phyloP scores from a whole-genome alignment of 2,797 vertebrate genomes.

The Spatula versicolor region DNA sequence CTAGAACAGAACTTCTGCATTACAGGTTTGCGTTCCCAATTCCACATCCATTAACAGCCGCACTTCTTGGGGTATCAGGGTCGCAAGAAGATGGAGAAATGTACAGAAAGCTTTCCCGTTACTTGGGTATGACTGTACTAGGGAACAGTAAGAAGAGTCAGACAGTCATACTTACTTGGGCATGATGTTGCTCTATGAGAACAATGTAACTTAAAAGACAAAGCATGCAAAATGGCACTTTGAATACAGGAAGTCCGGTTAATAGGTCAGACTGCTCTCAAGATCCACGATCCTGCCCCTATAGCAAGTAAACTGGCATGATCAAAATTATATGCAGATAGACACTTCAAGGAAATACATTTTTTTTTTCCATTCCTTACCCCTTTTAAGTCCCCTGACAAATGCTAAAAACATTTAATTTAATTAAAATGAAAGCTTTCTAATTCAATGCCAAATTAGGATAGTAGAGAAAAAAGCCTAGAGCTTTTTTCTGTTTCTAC shows the following conservation, averaged over 20 bases:
- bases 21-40: neutral
- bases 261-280: neutral
- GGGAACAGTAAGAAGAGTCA: neutral
- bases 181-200: neutral
- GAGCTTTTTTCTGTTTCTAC: neutral
- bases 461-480: neutral
- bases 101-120: neutral
- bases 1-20: neutral
- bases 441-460: neutral
- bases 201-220: neutral
- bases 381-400: neutral
- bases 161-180: neutral
- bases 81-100: neutral
- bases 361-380: neutral
- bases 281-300: neutral
- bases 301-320: neutral
- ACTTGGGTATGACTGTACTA: neutral
- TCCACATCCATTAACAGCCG: neutral
- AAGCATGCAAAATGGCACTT: neutral
- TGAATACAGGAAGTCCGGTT: neutral
- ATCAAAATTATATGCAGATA: neutral
- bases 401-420: neutral
- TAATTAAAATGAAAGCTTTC: neutral
- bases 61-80: neutral
- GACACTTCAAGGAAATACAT: neutral